Conservation (phyloP, 30 jellyfish, hydroid and myxozoan species). For the Cassiopea andromeda region DNA sequence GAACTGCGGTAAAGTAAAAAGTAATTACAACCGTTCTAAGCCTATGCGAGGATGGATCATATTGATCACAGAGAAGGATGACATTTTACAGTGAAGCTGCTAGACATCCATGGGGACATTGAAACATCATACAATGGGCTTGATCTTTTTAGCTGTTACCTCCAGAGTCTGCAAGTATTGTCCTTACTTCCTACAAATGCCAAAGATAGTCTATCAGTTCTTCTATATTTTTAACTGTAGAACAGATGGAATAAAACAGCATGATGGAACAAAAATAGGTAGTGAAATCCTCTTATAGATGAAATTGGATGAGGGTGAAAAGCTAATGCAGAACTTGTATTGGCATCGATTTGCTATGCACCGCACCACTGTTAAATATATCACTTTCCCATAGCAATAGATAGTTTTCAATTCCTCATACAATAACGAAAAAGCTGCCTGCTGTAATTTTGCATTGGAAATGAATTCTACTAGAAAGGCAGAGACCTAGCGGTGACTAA, state of each 20-base stretch:
- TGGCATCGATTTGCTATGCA: too few species aligned
- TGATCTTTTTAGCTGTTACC: constrained; percentile 19
- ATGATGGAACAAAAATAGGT: neutral
- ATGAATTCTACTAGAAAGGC: too few species aligned
- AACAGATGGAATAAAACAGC: neutral
- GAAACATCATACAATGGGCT: neutral
- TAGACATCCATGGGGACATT: neutral
- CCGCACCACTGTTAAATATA: too few species aligned
- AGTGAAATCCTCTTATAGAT: too few species aligned
- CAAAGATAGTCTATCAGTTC: neutral
- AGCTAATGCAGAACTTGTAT: too few species aligned
- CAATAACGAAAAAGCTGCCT: too few species aligned
- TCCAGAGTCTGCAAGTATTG: constrained; percentile 65
- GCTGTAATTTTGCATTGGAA: too few species aligned
- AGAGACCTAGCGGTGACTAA: too few species aligned
- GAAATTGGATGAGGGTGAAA: too few species aligned
- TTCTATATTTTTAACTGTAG: neutral
- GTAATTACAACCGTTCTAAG: neutral
- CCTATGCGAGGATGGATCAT: neutral
- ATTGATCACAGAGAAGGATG: neutral
- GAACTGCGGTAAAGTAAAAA: neutral
- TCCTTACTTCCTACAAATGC: constrained; percentile 54
- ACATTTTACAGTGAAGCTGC: neutral
- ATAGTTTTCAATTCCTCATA: too few species aligned
- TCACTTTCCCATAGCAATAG: too few species aligned